Percentiles rank a stretch among this genome's conserved stretches.
Conservation (phyloP, 1,140 invertebrate species). For the Meteorus sp. region DNA sequence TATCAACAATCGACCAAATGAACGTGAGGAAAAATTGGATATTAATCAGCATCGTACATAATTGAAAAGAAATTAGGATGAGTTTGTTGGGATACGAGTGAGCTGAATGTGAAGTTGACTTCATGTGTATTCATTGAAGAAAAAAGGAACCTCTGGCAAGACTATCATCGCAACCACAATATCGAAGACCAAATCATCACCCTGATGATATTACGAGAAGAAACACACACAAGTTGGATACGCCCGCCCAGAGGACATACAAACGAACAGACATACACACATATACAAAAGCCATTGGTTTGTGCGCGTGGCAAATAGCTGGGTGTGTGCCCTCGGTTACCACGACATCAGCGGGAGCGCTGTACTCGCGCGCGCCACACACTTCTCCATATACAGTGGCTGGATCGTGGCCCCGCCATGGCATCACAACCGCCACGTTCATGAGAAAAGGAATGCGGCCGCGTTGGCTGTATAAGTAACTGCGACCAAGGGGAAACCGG, state of each 20-base stretch:
- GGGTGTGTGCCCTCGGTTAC: slow-evolving; percentile 17
- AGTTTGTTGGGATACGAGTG: no score
- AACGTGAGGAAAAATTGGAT: no score
- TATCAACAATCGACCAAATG: no score
- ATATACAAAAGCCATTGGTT: not conserved
- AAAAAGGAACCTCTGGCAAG: not conserved
- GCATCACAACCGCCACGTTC: slow-evolving; percentile 37
- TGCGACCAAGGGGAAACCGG: not conserved
- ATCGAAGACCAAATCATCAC: slow-evolving; percentile 5
- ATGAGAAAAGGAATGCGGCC: slow-evolving; percentile 54
- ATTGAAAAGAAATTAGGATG: no score
- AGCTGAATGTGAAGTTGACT: no score
- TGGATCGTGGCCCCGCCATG: slow-evolving; percentile 21
- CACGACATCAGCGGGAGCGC: slow-evolving; percentile 10
- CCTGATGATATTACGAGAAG: not conserved
- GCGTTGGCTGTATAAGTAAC: slow-evolving; percentile 26
- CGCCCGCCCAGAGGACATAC: slow-evolving; percentile 7
- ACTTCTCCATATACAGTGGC: slow-evolving; percentile 5
- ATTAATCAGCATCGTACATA: no score
- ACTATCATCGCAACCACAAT: slow-evolving; percentile 1
- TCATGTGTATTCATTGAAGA: not conserved
- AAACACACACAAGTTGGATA: not conserved
- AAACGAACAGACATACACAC: not conserved
- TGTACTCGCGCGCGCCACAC: slow-evolving; percentile 12
- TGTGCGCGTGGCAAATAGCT: slow-evolving; percentile 18